phyloP scores from a whole-genome alignment of 2,797 vertebrate species.

The Sebastes nivosus region DNA sequence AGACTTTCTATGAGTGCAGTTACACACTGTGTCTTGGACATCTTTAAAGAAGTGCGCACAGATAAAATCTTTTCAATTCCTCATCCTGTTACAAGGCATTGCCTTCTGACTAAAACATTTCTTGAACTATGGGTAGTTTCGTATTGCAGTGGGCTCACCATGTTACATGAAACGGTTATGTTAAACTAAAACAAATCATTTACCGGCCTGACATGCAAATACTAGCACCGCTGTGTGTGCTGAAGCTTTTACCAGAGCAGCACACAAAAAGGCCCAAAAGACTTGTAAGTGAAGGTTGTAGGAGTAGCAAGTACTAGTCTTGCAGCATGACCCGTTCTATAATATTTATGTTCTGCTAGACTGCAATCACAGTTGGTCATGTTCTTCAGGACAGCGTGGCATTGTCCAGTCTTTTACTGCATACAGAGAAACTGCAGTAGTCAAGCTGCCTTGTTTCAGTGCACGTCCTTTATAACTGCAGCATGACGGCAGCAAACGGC shows the following conservation, averaged over 20 bases:
- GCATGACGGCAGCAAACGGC: conserved; percentile 29
- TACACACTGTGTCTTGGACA: not conserved
- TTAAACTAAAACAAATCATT: conserved; percentile 1
- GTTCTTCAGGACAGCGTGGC: conserved; percentile 18
- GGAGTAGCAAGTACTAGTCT: not conserved
- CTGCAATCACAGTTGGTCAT: conserved; percentile 22
- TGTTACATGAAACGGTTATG: not conserved
- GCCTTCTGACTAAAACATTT: not conserved
- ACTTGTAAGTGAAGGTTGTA: not conserved
- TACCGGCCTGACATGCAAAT: not conserved
- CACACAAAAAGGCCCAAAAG: not conserved
- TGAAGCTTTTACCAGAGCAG: not conserved
- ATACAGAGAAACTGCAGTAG: conserved; percentile 13
- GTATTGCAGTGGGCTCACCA: not conserved
- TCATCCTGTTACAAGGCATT: not conserved
- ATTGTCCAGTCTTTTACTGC: conserved; percentile 25
- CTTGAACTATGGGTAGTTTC: not conserved
- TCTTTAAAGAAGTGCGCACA: not conserved
- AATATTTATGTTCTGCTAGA: conserved; percentile 41
- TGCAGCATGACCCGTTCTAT: not conserved
- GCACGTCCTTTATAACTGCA: conserved; percentile 23
- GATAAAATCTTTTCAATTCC: not conserved
- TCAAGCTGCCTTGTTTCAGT: conserved; percentile 8
- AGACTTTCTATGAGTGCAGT: not conserved
- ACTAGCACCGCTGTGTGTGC: not conserved